Evolutionary conservation across 2,797 vertebrate genomes (phyloP).

Genomic region (Etheostoma perlongum): DNA sequence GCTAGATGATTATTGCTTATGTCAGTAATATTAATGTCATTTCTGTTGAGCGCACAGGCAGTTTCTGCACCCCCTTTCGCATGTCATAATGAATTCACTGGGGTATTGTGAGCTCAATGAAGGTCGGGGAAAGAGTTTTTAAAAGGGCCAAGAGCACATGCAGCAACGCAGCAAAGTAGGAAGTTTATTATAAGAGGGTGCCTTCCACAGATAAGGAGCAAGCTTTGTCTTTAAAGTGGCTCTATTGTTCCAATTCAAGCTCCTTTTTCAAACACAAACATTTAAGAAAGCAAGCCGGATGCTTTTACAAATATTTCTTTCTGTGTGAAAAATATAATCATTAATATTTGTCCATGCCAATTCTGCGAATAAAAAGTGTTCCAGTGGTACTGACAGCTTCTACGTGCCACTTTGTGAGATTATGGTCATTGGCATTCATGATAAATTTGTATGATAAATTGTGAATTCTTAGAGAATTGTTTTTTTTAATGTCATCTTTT

Average conservation of each 20-base stretch:
- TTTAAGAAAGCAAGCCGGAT: conserved; percentile 57
- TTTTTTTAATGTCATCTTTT: conserved; percentile 45
- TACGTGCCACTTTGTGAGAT: not conserved
- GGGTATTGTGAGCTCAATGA: conserved; percentile 52
- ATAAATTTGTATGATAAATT: conserved; percentile 12
- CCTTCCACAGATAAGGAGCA: conserved; percentile 78
- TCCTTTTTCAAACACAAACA: conserved; percentile 63
- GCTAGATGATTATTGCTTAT: not conserved
- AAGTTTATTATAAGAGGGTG: conserved; percentile 75
- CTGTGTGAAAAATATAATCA: conserved; percentile 50
- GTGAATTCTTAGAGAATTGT: not conserved
- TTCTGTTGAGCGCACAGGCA: not conserved
- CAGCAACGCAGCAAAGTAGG: conserved; percentile 69
- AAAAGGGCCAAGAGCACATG: conserved; percentile 32
- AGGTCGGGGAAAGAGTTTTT: conserved; percentile 64
- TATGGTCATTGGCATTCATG: conserved; percentile 10
- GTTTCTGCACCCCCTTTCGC: not conserved
- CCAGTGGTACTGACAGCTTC: conserved; percentile 5
- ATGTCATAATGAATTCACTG: conserved; percentile 22
- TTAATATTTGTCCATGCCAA: conserved; percentile 43
- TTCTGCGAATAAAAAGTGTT: not conserved
- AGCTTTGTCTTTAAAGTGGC: conserved; percentile 75
- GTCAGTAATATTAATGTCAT: not conserved
- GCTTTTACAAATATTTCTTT: conserved; percentile 60
- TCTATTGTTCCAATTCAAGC: conserved; percentile 74